Percentiles rank a stretch among this genome's conserved stretches.
Conservation (phyloP, 1,140 invertebrate species). For the Cherax quadricarinatus region DNA sequence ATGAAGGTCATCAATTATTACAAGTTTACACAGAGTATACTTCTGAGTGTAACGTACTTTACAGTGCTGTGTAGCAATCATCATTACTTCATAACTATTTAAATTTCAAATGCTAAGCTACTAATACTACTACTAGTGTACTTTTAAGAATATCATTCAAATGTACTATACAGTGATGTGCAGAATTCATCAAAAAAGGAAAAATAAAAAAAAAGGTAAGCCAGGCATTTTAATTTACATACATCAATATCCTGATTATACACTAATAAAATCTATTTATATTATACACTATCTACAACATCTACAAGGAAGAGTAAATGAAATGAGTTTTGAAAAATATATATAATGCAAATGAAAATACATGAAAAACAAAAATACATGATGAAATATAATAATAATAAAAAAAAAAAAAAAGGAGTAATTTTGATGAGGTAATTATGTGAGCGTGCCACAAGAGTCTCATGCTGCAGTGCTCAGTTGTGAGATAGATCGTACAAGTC, state of each 20-base stretch:
- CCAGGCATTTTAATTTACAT: conserved; percentile 43
- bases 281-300: conserved; percentile 36
- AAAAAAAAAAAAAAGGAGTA: background rate
- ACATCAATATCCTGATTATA: conserved; percentile 26
- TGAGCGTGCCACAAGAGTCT: background rate
- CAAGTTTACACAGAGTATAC: too few relatives aligned
- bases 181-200: background rate
- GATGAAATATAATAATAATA: background rate
- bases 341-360: conserved; percentile 1
- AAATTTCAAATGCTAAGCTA: too few relatives aligned
- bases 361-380: conserved; percentile 15
- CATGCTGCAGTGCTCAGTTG: background rate
- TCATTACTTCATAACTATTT: too few relatives aligned
- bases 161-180: too few relatives aligned
- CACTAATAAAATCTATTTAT: background rate
- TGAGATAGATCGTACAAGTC: background rate
- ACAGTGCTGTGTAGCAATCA: too few relatives aligned
- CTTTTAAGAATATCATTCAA: too few relatives aligned
- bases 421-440: background rate
- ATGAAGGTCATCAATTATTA: too few relatives aligned
- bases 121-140: too few relatives aligned
- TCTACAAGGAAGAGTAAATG: background rate
- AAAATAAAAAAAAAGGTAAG: conserved; percentile 53
- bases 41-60: too few relatives aligned
- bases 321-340: conserved; percentile 17